phyloP scores from a whole-genome alignment of 2,113 vertebrate species.

The Turnix velox region DNA sequence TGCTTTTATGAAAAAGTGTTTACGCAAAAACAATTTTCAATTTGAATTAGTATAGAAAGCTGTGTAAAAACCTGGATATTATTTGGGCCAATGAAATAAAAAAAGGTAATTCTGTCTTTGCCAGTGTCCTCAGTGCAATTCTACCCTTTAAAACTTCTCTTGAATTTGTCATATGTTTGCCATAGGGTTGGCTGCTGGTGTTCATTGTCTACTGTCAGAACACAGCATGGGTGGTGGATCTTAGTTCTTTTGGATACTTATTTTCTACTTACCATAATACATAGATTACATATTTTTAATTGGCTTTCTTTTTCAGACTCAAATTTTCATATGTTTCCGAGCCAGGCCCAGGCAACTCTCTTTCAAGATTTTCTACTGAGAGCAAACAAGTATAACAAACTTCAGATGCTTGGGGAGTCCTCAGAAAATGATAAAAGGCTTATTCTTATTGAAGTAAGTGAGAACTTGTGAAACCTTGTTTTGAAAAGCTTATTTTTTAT shows the following conservation, averaged over 20 bases:
- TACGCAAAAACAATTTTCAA: background rate
- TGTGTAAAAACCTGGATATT: background rate
- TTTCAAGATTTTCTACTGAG: constrained; percentile 93
- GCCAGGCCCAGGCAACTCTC: constrained; percentile 78
- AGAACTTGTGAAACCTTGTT: background rate
- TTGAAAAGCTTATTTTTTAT: background rate
- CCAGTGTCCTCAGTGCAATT: background rate
- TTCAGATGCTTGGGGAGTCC: constrained; percentile 85
- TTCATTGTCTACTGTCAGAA: background rate
- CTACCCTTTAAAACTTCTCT: background rate
- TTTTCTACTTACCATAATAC: background rate
- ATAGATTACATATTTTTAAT: background rate
- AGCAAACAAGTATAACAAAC: constrained; percentile 90
- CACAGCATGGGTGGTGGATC: background rate
- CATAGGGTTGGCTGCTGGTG: background rate
- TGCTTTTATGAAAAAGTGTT: background rate
- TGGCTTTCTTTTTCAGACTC: constrained; percentile 74
- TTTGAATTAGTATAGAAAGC: background rate
- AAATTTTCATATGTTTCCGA: constrained; percentile 66
- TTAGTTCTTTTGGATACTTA: background rate
- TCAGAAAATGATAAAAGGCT: constrained; percentile 76
- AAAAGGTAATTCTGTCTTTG: background rate
- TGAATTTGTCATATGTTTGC: background rate
- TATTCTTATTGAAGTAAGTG: constrained; percentile 89
- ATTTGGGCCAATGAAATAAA: background rate